Percentiles rank a stretch among this genome's conserved stretches.
Evolutionary conservation across 2,113 vertebrate genomes (phyloP).

Genomic region (Fregetta grallaria): DNA sequence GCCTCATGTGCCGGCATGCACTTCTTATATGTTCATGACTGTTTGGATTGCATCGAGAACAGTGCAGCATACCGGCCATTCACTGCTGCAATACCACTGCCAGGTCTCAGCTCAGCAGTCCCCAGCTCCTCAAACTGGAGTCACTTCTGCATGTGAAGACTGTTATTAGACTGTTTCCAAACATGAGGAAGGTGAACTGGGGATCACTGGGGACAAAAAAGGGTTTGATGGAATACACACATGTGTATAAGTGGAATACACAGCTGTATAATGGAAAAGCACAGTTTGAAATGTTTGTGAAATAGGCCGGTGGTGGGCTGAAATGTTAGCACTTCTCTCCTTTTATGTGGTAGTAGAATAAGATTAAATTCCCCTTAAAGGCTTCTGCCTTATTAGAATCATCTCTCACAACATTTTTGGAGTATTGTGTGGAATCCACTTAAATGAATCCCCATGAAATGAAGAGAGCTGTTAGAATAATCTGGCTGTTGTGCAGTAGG

Average conservation of each 20-base stretch:
- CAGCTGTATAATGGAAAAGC: constrained; percentile 7
- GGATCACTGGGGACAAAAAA: neutral
- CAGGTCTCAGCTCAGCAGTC: neutral
- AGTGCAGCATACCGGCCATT: accelerated
- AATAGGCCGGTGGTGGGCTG: constrained; percentile 24
- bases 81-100: neutral
- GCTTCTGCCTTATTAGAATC: constrained; percentile 70
- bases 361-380: constrained; percentile 66
- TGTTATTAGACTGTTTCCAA: neutral
- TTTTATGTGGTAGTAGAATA: constrained; percentile 57
- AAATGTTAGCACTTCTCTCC: constrained; percentile 61
- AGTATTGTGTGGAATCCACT: constrained; percentile 58
- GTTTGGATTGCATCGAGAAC: too few species aligned
- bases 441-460: constrained; percentile 56
- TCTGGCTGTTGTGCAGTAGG: neutral
- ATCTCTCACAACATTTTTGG: constrained; percentile 59
- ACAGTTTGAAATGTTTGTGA: constrained; percentile 39
- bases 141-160: neutral
- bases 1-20: neutral
- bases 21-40: accelerated
- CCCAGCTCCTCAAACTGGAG: neutral
- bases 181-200: neutral
- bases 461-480: constrained; percentile 53
- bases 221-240: neutral
- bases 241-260: neutral